Conservation (phyloP, 1,140 invertebrate species). For the Mesaphorura yosii region DNA sequence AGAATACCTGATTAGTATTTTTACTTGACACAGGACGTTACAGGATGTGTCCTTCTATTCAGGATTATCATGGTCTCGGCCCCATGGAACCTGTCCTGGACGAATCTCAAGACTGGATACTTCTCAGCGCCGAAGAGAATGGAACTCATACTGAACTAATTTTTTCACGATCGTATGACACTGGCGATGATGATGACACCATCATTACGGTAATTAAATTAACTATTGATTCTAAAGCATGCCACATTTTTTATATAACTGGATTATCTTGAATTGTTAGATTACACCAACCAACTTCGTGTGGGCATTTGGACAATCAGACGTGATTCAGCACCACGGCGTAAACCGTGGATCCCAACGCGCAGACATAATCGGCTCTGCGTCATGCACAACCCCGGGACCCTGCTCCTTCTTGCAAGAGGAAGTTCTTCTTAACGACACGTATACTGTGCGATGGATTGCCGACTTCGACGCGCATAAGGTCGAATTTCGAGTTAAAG, state of each 20-base stretch:
- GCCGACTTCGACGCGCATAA: no score
- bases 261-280: neutral
- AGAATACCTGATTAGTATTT: no score
- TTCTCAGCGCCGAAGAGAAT: slow-evolving; percentile 3
- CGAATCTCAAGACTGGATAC: neutral
- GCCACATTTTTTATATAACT: neutral
- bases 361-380: no score
- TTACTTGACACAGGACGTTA: no score
- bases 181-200: slow-evolving; percentile 9
- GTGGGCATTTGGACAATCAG: slow-evolving; percentile 13
- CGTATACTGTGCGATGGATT: no score
- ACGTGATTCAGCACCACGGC: slow-evolving; percentile 10
- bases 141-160: slow-evolving; percentile 1
- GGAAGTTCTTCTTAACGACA: no score
- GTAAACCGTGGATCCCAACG: slow-evolving; percentile 5
- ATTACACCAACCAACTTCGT: slow-evolving; percentile 6
- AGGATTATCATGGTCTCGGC: slow-evolving; percentile 11
- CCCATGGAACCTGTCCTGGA: neutral
- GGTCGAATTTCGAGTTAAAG: no score
- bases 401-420: no score
- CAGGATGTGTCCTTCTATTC: no score
- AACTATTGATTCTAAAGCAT: neutral
- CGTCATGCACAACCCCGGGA: no score
- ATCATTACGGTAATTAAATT: neutral
- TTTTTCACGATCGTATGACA: neutral